Conservation (phyloP, 2,888 invertebrate species). For the Metalampra italica region DNA sequence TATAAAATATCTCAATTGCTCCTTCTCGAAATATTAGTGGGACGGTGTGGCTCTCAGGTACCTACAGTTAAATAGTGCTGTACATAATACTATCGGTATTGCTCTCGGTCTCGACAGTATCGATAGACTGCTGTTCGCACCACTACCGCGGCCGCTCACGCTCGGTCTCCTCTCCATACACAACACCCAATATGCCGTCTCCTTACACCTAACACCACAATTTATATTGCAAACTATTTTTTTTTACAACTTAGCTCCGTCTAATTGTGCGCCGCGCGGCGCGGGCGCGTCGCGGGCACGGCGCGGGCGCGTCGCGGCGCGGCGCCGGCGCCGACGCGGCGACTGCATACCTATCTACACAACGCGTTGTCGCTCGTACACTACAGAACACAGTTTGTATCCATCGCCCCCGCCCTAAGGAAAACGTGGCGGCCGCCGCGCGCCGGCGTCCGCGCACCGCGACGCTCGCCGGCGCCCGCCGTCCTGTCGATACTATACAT, state of each 20-base stretch:
- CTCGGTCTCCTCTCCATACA: slow-evolving; percentile 55
- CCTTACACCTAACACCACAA: slow-evolving; percentile 56
- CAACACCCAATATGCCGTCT: slow-evolving; percentile 72
- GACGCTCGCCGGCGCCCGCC: slow-evolving; percentile 28
- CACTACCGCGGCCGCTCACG: slow-evolving; percentile 14
- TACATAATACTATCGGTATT: too few species aligned
- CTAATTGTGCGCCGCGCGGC: slow-evolving; percentile 31
- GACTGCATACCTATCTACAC: slow-evolving; percentile 65
- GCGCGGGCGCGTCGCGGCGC: slow-evolving; percentile 12
- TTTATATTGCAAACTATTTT: slow-evolving; percentile 70
- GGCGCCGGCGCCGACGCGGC: slow-evolving; percentile 28
- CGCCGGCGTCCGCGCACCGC: slow-evolving; percentile 6
- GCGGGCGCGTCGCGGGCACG: slow-evolving; percentile 9
- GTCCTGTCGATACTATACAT: slow-evolving; percentile 64
- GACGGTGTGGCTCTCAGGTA: too few species aligned
- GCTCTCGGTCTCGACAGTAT: too few species aligned
- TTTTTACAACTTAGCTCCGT: slow-evolving; percentile 61
- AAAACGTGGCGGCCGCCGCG: slow-evolving; percentile 49
- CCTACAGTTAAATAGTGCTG: too few species aligned
- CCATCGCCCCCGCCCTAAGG: slow-evolving; percentile 60
- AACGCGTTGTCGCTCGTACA: slow-evolving; percentile 68
- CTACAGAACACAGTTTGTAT: slow-evolving; percentile 77
- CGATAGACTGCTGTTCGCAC: too few species aligned
- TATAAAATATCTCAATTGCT: too few species aligned
- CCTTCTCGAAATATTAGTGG: too few species aligned